Base-by-base conservation (phyloP, 2,113 vertebrate species). In the Callorhinus ursinus region DNA sequence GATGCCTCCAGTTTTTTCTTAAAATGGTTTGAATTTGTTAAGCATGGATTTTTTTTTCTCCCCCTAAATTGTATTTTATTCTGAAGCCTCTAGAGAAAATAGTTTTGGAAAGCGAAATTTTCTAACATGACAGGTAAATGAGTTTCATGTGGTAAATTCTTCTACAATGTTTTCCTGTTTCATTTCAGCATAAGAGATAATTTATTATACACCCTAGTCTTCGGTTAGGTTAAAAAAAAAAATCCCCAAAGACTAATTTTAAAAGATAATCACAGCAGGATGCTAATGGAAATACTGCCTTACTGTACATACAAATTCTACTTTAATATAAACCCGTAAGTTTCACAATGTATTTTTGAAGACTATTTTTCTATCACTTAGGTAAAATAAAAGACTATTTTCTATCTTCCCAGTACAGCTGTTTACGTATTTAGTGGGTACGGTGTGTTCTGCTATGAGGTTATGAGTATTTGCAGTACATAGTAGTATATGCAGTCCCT, bases 331-430 rank as follows among this genome's bases (percentile, higher is more conserved):
- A 96, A 84, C 98, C 98, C 97, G 0, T 95, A 95, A 92, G 81
- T 95, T 98, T 97, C 97, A 98, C 97, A 95, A 84, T 93, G 88
- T 98, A 98, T 98, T 98, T 99, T 99, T 98, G 97, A 98, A 98
- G 90, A 97, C 97, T 99, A 99, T 99, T 99, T 99, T 99, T 99
- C 98, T 99, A 99, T 96, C 86, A 96, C 81, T 95, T 97, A 95
- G 76, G 49, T 74, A 83, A 98, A 96, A 92, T 94, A 96, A 98
- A 98, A 96, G 72, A 93, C 84, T 98, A 98, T 99, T 99, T 99
- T 99, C 97, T 98, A 96, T 97, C 96, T 98, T 98, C 98, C 98
- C 98, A 96, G 10, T 97, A 94, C 18, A 96, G 51, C 63, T 98
- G 97, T 98, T 98, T 98, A 98, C 39, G 88, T 98, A 96, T 88